Evolutionary conservation across 2,888 invertebrate genomes (phyloP).

Genomic region (Rosalia funebris): DNA sequence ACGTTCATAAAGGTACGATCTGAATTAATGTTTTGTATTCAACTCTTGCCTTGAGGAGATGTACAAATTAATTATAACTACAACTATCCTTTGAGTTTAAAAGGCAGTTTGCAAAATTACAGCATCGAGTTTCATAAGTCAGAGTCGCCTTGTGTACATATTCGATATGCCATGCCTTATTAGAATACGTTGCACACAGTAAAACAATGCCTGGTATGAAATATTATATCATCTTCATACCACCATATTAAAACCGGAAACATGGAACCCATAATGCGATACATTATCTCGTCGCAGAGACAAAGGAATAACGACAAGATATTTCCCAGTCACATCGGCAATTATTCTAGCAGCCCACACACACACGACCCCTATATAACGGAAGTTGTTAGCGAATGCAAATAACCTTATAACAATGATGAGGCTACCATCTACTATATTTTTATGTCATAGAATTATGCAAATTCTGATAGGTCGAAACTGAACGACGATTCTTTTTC

Average conservation of each 20-base stretch:
- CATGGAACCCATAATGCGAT: constrained; percentile 18
- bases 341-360: constrained; percentile 29
- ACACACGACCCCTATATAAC: constrained; percentile 35
- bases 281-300: constrained; percentile 20
- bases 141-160: too few species aligned
- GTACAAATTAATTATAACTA: too few species aligned
- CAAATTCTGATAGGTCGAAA: not conserved
- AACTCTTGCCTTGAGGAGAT: too few species aligned
- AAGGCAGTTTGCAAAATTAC: too few species aligned
- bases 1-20: too few species aligned
- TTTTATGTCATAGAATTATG: not conserved
- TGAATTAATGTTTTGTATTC: too few species aligned
- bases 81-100: too few species aligned
- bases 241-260: constrained; percentile 26
- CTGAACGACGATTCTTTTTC: not conserved
- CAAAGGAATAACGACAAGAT: constrained; percentile 26
- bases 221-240: constrained; percentile 15
- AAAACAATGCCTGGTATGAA: constrained; percentile 10
- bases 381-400: constrained; percentile 49
- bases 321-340: constrained; percentile 21
- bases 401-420: constrained; percentile 33
- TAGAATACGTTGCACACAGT: not conserved
- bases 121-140: too few species aligned
- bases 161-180: not conserved
- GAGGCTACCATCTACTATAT: constrained; percentile 2